Evolutionary conservation across 2,888 invertebrate genomes (phyloP).

Genomic region (Malachius bipustulatus): DNA sequence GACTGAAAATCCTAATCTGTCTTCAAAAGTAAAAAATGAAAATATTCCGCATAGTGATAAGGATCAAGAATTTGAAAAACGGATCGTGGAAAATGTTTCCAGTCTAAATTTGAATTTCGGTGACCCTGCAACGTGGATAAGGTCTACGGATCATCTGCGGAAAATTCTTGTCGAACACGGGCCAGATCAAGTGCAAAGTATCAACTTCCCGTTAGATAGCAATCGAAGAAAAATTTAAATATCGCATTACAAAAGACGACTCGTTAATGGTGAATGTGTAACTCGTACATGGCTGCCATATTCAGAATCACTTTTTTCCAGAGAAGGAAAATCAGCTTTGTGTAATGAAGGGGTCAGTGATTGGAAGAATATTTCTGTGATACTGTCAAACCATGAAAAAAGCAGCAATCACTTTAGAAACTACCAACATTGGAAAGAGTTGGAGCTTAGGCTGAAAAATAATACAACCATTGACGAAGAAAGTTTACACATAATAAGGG

Average conservation of each 20-base stretch:
- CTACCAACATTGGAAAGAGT: conserved; percentile 15
- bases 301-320: conserved; percentile 14
- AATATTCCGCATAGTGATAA: too few species aligned
- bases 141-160: conserved; percentile 12
- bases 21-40: too few species aligned
- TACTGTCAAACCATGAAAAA: conserved; percentile 14
- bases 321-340: conserved; percentile 9
- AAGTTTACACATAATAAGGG: conserved; percentile 11
- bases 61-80: too few species aligned
- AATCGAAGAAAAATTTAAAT: conserved; percentile 15
- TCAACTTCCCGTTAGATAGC: conserved; percentile 14
- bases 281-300: too few species aligned
- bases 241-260: too few species aligned
- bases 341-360: conserved; percentile 14
- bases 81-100: too few species aligned
- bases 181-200: conserved; percentile 12
- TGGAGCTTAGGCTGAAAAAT: conserved; percentile 12
- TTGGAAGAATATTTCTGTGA: conserved; percentile 15
- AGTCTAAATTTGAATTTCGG: too few species aligned
- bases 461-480: conserved; percentile 15
- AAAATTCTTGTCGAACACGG: conserved; percentile 12
- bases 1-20: too few species aligned
- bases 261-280: too few species aligned
- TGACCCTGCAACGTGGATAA: conserved; percentile 17
- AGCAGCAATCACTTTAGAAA: conserved; percentile 11